Evolutionary conservation across 2,113 vertebrate species (phyloP).

Genomic region (Dromiciops gliroides): DNA sequence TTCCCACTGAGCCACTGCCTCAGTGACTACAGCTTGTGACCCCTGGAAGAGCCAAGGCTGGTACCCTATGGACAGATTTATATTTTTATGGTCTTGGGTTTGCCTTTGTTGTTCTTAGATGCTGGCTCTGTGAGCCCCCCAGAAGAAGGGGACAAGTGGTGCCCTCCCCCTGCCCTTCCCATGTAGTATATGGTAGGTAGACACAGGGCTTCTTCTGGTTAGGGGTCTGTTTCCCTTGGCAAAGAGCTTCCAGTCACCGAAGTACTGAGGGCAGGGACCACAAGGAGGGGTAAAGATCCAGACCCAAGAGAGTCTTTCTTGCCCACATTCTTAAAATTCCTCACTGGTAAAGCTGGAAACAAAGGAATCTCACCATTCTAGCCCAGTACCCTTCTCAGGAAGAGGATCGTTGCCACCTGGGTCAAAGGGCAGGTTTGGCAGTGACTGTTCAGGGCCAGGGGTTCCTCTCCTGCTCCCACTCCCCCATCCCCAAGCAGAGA

Average conservation of each 20-base stretch:
- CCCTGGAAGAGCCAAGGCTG: background rate
- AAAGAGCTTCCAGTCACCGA: background rate
- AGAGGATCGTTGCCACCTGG: background rate
- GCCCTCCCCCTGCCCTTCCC: background rate
- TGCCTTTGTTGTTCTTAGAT: background rate
- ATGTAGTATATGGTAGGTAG: background rate
- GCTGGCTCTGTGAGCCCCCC: background rate
- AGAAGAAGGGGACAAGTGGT: background rate
- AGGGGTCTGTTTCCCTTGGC: background rate
- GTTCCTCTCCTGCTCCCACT: background rate
- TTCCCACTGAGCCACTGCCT: background rate
- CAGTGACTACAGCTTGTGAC: background rate
- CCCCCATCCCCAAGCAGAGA: background rate
- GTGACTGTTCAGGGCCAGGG: conserved; percentile 30
- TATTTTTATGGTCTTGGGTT: background rate
- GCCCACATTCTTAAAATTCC: background rate
- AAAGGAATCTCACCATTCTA: background rate
- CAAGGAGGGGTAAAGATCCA: background rate
- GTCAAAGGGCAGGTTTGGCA: conserved; percentile 58
- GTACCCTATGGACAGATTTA: background rate
- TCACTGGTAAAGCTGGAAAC: background rate
- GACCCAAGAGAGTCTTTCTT: background rate
- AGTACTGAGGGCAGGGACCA: background rate
- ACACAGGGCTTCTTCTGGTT: background rate
- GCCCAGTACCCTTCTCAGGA: conserved; percentile 6